Evolutionary conservation across 2,888 invertebrate species (phyloP).

Genomic region (Leucophenga maculata): DNA sequence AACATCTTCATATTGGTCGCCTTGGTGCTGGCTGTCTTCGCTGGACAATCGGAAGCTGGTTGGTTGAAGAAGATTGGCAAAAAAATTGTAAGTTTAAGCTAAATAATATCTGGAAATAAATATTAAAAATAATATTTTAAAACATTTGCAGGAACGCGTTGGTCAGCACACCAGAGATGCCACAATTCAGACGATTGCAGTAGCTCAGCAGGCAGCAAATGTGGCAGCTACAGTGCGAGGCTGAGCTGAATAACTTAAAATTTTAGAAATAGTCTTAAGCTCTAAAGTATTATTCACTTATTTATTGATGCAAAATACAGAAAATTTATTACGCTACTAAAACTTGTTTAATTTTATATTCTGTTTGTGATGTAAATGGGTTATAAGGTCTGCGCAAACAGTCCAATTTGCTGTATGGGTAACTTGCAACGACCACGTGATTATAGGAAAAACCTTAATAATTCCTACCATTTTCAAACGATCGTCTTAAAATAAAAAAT

Average conservation of each 20-base stretch:
- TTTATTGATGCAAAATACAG: no score
- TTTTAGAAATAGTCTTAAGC: no score
- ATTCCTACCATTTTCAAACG: no score
- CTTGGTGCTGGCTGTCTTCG: constrained; percentile 42
- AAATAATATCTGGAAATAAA: background rate
- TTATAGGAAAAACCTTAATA: no score
- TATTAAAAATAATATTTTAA: background rate
- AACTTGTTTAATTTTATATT: no score
- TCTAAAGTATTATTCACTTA: no score
- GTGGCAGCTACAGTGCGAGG: constrained; percentile 35
- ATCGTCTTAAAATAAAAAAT: no score
- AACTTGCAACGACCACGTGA: no score
- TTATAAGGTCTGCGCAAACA: no score
- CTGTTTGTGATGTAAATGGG: no score
- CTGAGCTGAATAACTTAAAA: background rate
- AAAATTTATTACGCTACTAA: no score
- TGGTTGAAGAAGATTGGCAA: constrained; percentile 47
- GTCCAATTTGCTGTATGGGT: no score
- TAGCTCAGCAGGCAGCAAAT: constrained; percentile 42
- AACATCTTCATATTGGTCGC: constrained; percentile 46
- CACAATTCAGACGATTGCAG: constrained; percentile 36
- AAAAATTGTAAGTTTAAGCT: constrained; percentile 43
- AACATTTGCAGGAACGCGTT: constrained; percentile 34
- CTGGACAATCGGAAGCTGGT: constrained; percentile 48
- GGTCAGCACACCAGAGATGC: constrained; percentile 42